Base-by-base conservation (phyloP, 2,797 vertebrate genomes). In the Lophotriccus pileatus region DNA sequence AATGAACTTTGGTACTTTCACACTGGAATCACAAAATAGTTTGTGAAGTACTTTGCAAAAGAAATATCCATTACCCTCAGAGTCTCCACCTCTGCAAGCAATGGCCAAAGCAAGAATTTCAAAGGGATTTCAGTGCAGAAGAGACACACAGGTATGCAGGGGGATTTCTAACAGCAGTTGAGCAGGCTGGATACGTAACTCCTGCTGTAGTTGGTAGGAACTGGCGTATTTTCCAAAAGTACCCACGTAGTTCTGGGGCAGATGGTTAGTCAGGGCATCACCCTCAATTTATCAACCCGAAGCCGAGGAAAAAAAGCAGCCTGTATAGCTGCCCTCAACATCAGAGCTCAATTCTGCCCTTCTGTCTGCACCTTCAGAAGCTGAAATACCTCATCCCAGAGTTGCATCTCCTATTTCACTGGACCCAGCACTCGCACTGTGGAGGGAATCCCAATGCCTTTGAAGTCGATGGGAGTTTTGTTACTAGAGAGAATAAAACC, bases 391-490 rank as follows among this genome's bases (percentile, higher is more conserved):
- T 87, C 21, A 2, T 69, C 87, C 91, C 85, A 41, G 60, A 56
- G 67, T 62, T 64, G 22, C 56, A 80, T 82, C 94, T 96, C 90
- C 7, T 1, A 3, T 95, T 94, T 95, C 90, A 10, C 0, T 18
- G 37, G 70, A 53, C 46, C 70, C 94, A 77, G 87, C 49, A 25
- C 53, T 87, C 37, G 41, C 55, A 28, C 56, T 46, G 83, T 44
- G 49, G 77, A 81, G 90, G 70, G 89, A 93, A 90, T 87, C 85
- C 80, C 74, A 62, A 39, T 9, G 60, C 41, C 88, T 94, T 96
- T 94, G 95, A 95, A 95, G 91, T 66, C 0, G 4, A 82, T 91
- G 94, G 88, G 94, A 94, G 83, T 95, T 94, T 84, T 90, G 89
- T 93, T 91, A 79, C 89, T 84, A 83, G 18, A 58, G 66, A 80